Base-by-base conservation (phyloP, 2,888 invertebrate genomes). In the Mimachlamys varia region DNA sequence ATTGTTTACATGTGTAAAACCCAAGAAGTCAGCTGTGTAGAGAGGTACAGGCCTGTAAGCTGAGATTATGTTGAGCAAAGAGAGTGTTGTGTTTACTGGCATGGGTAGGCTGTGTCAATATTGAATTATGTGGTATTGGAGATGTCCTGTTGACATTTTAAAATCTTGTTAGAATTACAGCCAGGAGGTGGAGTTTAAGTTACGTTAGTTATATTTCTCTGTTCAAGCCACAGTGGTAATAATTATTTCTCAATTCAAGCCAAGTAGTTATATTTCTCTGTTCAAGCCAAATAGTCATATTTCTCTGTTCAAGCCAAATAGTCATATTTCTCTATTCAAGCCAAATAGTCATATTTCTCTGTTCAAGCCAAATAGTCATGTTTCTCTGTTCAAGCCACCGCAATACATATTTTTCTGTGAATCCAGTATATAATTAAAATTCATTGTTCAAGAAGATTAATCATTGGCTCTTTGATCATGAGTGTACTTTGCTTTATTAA, bases 141-240 rank as follows among this genome's bases (percentile, higher is more conserved):
- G 76, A 33, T 76, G 76, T 33, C n/a, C 76, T 76, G 27, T 76
- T 76, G 76, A 76, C 76, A 27, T 33, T 76, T 76, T 33, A 33
- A 76, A 76, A 76, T 76, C 76, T 33, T 76, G 76, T 76, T 76
- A 76, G 76, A 76, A 76, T 76, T 33, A 76, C 12, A 7, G 76
- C 76, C 12, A 12, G 33, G 33, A 33, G 76, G 27, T 76, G 76
- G 76, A 76, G 76, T 76, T 27, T 15, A 76, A 27, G 76, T 76
- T 33, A 27, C 33, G 0, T 0, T 76, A 33, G 27, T 15, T 3
- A 13, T 53, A 53, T 13, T 53, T 13, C 53, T 53, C 19, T 50
- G 15, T 50, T 50, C n/a, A n/a, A n/a, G n/a, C n/a, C n/a, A n/a
- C n/a, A n/a, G n/a, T n/a, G n/a, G n/a, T n/a, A n/a, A n/a, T n/a